Conservation (phyloP, 2,797 vertebrate species). For the Oryzias sinensis region DNA sequence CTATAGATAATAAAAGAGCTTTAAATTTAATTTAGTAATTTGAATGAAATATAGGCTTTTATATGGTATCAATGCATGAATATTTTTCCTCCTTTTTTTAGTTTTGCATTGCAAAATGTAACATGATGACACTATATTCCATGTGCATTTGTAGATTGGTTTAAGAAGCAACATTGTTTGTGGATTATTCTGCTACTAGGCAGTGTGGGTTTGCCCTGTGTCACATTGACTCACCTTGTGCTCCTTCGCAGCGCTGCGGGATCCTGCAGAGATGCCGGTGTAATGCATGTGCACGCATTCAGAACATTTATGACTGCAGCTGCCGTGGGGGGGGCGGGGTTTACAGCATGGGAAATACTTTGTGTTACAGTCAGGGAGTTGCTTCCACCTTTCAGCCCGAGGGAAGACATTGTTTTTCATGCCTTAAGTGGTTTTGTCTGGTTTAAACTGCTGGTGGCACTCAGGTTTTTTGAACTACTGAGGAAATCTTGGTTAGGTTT, state of each 20-base stretch:
- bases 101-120: no score
- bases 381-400: conserved; percentile 1
- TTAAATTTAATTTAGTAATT: no score
- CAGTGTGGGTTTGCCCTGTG: conserved; percentile 1
- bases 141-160: no score
- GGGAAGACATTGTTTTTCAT: conserved; percentile 4
- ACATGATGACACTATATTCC: no score
- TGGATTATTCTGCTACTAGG: no score
- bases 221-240: conserved; percentile 53
- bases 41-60: no score
- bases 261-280: conserved; percentile 8
- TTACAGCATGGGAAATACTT: background rate
- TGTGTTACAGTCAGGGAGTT: background rate
- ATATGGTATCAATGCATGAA: no score
- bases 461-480: no score
- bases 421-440: conserved; percentile 20
- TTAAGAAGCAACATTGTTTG: no score
- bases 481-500: no score
- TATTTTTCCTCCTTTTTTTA: no score
- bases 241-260: conserved; percentile 11
- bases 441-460: background rate
- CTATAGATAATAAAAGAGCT: background rate
- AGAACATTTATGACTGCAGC: conserved; percentile 8
- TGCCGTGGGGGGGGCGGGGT: background rate
- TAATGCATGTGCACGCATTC: conserved; percentile 21